These are phyloP conservation scores for Gopherus flavomarginatus DNA, from an alignment of 2,113 vertebrate genomes.

Conservation along the genomic window DNA sequence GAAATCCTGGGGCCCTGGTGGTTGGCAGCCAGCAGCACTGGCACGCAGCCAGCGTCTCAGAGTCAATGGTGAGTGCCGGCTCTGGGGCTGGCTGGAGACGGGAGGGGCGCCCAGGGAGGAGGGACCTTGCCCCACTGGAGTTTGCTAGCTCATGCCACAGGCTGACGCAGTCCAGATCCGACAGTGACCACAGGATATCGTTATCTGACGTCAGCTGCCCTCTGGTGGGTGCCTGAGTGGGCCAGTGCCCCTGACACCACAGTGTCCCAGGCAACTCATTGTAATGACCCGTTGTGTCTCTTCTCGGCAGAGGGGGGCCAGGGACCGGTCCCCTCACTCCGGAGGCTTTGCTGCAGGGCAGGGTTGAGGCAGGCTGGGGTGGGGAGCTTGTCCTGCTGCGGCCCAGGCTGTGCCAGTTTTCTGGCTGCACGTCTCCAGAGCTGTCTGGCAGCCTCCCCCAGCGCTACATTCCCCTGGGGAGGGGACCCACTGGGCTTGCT, in stretches of 20 bases:
- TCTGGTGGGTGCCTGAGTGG: background rate
- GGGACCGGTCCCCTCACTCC: background rate
- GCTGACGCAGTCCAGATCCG: background rate
- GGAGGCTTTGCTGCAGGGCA: too few relatives aligned
- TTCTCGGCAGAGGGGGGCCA: background rate
- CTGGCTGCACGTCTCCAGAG: too few relatives aligned
- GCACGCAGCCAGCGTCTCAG: background rate
- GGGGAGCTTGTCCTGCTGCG: too few relatives aligned
- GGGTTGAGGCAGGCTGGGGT: too few relatives aligned
- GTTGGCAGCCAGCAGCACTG: background rate
- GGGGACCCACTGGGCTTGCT: background rate
- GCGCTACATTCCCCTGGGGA: too few relatives aligned
- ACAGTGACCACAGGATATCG: too few relatives aligned
- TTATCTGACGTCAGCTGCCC: too few relatives aligned
- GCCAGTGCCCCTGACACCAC: background rate
- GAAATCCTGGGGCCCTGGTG: background rate
- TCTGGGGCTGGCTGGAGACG: background rate
- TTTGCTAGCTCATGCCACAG: background rate
- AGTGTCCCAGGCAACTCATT: rapidly evolving
- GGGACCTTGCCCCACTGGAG: background rate
- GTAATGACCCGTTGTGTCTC: background rate
- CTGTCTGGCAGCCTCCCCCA: too few relatives aligned
- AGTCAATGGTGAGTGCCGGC: background rate
- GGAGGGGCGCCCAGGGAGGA: too few relatives aligned
- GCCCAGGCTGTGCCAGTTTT: too few relatives aligned